Conservation (phyloP, 2,797 vertebrate species). For the Cetoscarus ocellatus region DNA sequence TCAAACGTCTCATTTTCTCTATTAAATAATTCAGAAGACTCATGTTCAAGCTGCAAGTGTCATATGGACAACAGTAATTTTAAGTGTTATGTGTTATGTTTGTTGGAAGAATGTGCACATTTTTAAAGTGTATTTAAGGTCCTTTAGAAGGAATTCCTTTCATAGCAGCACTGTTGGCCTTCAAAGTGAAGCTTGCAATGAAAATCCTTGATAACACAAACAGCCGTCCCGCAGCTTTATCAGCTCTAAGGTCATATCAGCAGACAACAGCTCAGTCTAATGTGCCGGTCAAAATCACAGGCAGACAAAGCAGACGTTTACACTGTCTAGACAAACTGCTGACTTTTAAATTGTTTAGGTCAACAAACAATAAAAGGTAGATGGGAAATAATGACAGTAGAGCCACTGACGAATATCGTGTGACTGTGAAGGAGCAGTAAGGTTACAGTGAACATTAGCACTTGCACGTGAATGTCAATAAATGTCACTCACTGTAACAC, state of each 20-base stretch:
- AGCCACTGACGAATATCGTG: too few relatives aligned
- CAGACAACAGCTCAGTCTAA: constrained; percentile 16
- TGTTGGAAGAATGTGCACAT: too few relatives aligned
- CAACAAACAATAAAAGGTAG: neutral
- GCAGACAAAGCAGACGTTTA: constrained; percentile 7
- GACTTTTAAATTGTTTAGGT: neutral
- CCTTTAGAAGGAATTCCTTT: neutral
- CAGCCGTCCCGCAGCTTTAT: neutral
- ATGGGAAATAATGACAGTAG: neutral
- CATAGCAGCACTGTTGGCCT: neutral
- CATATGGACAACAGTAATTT: neutral
- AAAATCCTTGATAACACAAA: neutral
- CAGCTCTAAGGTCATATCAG: constrained; percentile 20
- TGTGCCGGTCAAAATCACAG: constrained; percentile 5
- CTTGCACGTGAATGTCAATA: too few relatives aligned
- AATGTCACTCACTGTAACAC: too few relatives aligned
- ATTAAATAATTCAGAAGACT: neutral
- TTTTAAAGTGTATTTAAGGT: neutral
- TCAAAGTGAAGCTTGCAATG: neutral
- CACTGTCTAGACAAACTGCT: constrained; percentile 10
- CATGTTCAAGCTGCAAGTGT: neutral
- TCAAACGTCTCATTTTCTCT: neutral
- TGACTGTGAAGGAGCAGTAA: too few relatives aligned
- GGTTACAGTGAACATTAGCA: too few relatives aligned
- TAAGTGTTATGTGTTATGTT: too few relatives aligned